phyloP scores from a whole-genome alignment of 2,113 vertebrate species.

The Peucedramus taeniatus region DNA sequence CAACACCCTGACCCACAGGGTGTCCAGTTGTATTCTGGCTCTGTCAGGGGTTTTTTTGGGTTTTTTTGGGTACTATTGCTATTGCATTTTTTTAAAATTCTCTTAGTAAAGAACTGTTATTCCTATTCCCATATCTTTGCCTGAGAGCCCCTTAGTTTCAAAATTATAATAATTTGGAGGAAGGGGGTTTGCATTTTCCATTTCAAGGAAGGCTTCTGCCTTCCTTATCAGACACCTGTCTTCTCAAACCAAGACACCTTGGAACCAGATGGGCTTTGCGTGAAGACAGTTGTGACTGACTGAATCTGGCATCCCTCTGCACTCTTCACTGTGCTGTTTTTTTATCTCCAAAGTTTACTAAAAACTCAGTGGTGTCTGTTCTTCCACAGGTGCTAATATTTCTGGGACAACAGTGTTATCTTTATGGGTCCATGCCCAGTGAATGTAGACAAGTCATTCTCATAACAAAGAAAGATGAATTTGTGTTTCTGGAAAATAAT shows the following conservation, averaged over 20 bases:
- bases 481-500: neutral
- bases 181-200: neutral
- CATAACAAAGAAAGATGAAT: neutral
- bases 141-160: neutral
- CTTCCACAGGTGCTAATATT: neutral
- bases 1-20: neutral
- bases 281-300: neutral
- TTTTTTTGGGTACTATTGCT: no score
- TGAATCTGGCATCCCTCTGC: neutral
- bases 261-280: neutral
- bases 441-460: neutral
- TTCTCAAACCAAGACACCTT: neutral
- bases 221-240: neutral
- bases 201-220: neutral
- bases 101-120: neutral
- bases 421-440: neutral
- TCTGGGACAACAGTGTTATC: neutral
- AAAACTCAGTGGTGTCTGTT: neutral
- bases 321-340: neutral
- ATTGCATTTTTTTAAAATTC: no score
- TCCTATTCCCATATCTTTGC: neutral
- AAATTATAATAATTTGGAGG: neutral
- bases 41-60: neutral
- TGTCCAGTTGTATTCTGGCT: rapidly evolving
- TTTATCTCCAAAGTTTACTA: neutral